Base-by-base conservation (phyloP, 2,888 invertebrate genomes). In the Drosophila rubida region DNA sequence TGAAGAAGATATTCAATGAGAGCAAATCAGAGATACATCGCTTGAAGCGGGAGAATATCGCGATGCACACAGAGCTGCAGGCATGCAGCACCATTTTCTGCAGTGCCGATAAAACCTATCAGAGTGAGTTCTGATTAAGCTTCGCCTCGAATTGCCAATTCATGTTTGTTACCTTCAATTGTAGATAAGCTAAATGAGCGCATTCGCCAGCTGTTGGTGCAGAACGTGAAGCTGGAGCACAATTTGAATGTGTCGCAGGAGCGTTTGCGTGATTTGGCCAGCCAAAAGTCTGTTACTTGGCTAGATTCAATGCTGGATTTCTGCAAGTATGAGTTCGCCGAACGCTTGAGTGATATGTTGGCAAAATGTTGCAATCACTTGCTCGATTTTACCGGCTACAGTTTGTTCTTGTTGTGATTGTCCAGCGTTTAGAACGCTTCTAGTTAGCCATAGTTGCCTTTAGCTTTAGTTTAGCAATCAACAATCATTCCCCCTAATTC, bases 281-380 rank as follows among this genome's bases (percentile, higher is more conserved):
- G 75, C 42, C 80, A 89, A n/a, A 90, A 91, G 48, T 90, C 89
- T 0, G 87, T 91, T 13, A 80, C 83, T 27, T 92, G 91, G 91
- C 72, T 92, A 32, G 91, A 91, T 71, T 91, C 92, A 2, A 91
- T 92, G 90, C 64, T 92, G 58, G 81, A 83, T 71, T 92, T 90
- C 80, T 92, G 92, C 92, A 91, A 91, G 92, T 92, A 91, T 88
- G 90, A 86, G 69, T 65, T 87, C 69, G 44, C 71, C 45, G 62
- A 77, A 49, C 45, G 81, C 49, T 65, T 81, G 30, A 64, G 71
- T 50, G 71, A 66, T 54, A 51, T 64, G 46, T 63, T 82, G 58
- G 64, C 65, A n/a, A 69, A 59, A 25, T 51, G 84, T 11, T 64
- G 83, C 74, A 70, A 57, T 65, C 54, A 53, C n/a, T 63, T 83